Evolutionary conservation across 1,140 invertebrate species (phyloP), one percentile per base, ranked within the genome.

Genomic region (Ladona fulva): DNA sequence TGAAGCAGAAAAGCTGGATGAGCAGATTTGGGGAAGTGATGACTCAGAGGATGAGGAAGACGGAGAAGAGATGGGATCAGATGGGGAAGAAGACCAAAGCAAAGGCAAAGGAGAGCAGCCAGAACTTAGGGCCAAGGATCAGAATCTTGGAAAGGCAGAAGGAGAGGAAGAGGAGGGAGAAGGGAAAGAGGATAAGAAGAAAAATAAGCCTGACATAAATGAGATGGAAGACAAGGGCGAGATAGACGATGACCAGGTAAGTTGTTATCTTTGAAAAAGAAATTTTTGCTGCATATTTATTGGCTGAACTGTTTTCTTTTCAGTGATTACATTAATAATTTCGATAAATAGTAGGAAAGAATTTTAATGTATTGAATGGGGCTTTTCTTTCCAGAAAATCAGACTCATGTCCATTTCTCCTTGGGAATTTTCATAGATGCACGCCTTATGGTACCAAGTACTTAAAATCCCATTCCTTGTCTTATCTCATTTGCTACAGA

Each of bases 1-100:
- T 79, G 91, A 89, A 11, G 91, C 91, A 37, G 94, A 97, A 76
- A 92, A 93, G 85, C 87, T 92, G 16, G 91, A 93, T 82, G 88
- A 93, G 81, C 90, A 97, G 89, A 92, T 97, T 82, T 98, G 96
- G 96, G 95, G 94, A 22, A 91, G 92, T 25, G 94, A 95, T 81
- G 89, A 91, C 78, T 91, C 94, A 80, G 91, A 93, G 74, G 88
- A 91, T 52, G 84, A 90, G 77, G 87, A 90, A 24, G 88, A 90
- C 24, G 84, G 90, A 73, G 86, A 88, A 29, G 84, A 87, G 3
- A 87, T 90, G 14, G 83, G 88, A 74, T 87, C 91, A 77, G 89
- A 91, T 5, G 89, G 92, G 77, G 88, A 92, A 80, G 87, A 88
- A 76, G 85, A 86, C 80, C 80, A 79, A 24, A 83, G 83, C 74